Evolutionary conservation across 2,797 vertebrate species (phyloP).

Genomic region (Leptodactylus fallax): DNA sequence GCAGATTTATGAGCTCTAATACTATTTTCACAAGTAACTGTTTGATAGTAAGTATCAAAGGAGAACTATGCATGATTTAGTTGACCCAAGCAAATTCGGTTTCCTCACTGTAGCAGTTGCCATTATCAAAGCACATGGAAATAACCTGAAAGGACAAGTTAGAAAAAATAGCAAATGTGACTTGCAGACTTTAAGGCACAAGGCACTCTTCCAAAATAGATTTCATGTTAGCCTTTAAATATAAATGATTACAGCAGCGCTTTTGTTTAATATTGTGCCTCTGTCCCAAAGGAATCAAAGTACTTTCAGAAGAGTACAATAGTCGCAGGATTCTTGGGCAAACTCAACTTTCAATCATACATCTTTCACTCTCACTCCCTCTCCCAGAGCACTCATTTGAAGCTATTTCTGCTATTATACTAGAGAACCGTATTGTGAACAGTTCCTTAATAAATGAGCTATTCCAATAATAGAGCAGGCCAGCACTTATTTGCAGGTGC

Average conservation of each 20-base stretch:
- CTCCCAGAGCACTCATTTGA: background rate
- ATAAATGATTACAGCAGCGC: conserved; percentile 37
- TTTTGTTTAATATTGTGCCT: conserved; percentile 33
- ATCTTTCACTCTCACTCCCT: background rate
- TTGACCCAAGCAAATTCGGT: conserved; percentile 51
- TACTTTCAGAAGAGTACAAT: background rate
- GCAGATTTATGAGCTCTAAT: conserved; percentile 54
- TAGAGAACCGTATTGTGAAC: background rate
- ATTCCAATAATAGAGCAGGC: background rate
- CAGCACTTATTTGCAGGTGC: background rate
- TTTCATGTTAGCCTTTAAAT: conserved; percentile 48
- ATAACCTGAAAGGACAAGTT: conserved; percentile 42
- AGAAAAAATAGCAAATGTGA: conserved; percentile 31
- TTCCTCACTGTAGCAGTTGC: conserved; percentile 50
- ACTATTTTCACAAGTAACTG: conserved; percentile 53
- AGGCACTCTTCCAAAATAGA: conserved; percentile 36
- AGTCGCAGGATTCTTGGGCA: conserved; percentile 8
- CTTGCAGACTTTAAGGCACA: conserved; percentile 38
- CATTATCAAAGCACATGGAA: conserved; percentile 52
- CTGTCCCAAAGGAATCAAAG: conserved; percentile 16
- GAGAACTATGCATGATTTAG: conserved; percentile 52
- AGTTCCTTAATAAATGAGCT: background rate
- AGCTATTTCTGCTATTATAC: background rate
- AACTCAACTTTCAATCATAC: background rate
- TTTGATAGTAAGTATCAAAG: conserved; percentile 53